Percentiles rank a stretch among this genome's conserved stretches.
These are phyloP conservation scores for Cephonodes hylas DNA, from an alignment of 2,888 invertebrate species.

Conservation along the genomic window DNA sequence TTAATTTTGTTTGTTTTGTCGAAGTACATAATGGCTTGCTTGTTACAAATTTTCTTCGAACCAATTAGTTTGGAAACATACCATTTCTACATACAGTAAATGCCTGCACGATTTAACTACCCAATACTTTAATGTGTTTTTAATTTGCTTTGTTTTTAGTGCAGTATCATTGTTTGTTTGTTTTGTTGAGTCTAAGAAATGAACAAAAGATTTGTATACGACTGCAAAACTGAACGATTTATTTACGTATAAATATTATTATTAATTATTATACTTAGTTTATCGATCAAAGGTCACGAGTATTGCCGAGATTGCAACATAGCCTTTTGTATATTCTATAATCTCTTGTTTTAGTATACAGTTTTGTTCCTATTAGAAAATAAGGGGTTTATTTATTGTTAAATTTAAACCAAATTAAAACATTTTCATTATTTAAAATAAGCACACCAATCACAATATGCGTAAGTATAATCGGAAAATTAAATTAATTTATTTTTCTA, in stretches of 20 bases:
- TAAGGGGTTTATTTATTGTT: no score
- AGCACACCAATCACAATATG: no score
- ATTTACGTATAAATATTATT: not conserved
- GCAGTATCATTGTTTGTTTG: not conserved
- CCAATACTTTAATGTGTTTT: not conserved
- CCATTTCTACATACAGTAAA: not conserved
- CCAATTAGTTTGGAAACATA: not conserved
- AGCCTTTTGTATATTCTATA: not conserved
- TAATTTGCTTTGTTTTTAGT: not conserved
- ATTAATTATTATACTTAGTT: no score
- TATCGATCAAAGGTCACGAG: not conserved
- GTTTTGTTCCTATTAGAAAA: not conserved
- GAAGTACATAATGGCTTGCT: not conserved
- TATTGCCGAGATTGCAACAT: not conserved
- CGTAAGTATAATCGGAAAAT: no score
- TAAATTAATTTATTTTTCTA: no score
- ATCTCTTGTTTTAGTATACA: no score
- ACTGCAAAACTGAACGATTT: not conserved
- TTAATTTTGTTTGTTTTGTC: not conserved
- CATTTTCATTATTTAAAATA: no score
- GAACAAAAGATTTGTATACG: not conserved
- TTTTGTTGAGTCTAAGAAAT: not conserved
- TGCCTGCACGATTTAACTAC: not conserved
- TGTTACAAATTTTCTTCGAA: not conserved
- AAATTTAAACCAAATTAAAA: no score